Evolutionary conservation across 2,797 vertebrate genomes (phyloP), one percentile per base, ranked within the genome.

Genomic region (Myotis pilosus): DNA sequence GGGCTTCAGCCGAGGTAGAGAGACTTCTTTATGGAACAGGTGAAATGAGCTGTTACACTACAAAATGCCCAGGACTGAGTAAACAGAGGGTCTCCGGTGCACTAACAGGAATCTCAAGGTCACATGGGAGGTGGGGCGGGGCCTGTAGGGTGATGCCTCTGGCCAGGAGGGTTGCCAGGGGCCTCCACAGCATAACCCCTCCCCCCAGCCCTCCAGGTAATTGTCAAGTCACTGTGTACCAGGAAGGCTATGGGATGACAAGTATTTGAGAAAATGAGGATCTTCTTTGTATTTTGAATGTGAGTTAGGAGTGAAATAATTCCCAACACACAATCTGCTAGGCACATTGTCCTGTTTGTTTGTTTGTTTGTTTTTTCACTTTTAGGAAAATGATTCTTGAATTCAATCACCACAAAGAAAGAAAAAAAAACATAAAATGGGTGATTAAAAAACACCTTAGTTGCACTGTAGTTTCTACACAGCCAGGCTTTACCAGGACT

Each of bases 1-100:
- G 16, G 44, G 19, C 25, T 87, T 51, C 12, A 49, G 41, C 57
- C 28, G 9, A 47, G 25, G 0, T 41, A 5, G 8, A 28, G 25
- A 72, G 28, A 30, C 72, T 22, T 25, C 60, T 89, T 84, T 44
- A 68, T 81, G 60, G 90, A 68, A 60, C 16, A 83, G 30, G 17
- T 60, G 9, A 23, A 71, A 55, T 33, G 10, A 69, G 69, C 13
- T 47, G 13, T 38, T 33, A 13, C 5, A 2, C 41, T 25, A 33
- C 4, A 87, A 47, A 89, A 47, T 28, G 30, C 1, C 33, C 33
- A 0, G 53, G 19, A 53, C 1, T 47, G 69, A 17, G 22, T 86
- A 51, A 81, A 22, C 2, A 8, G 22, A 78, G 12, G 15, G 22
- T 55, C 1, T 57, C 7, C 6, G 11, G 17, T 36, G 3, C 15